phyloP scores from a whole-genome alignment of 1,140 invertebrate species.

The Pantala flavescens region DNA sequence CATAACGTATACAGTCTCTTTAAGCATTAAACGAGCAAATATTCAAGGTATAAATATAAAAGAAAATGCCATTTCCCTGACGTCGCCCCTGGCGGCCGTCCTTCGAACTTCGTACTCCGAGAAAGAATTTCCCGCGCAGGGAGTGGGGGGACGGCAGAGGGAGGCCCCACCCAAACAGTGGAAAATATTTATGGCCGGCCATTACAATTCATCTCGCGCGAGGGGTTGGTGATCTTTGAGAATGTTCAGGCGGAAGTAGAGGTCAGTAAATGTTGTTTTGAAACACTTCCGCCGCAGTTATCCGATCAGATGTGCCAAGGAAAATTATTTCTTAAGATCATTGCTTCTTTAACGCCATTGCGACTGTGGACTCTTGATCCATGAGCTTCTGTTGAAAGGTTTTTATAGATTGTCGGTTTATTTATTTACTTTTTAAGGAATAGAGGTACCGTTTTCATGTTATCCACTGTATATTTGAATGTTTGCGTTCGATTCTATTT shows the following conservation, averaged over 20 bases:
- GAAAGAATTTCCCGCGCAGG: neutral
- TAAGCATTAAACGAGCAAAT: too few relatives aligned
- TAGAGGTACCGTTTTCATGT: too few relatives aligned
- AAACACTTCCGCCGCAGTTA: neutral
- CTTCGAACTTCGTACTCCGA: neutral
- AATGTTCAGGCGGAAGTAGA: constrained; percentile 1
- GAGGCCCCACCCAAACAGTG: constrained; percentile 6
- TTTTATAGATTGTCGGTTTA: too few relatives aligned
- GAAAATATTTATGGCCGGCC: constrained; percentile 8
- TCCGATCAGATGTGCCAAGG: neutral
- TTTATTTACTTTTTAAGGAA: too few relatives aligned
- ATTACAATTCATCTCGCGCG: constrained; percentile 8
- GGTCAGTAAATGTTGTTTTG: neutral
- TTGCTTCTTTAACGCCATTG: too few relatives aligned
- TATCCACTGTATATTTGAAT: too few relatives aligned
- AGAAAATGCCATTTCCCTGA: neutral
- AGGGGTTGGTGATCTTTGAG: neutral
- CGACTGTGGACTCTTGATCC: too few relatives aligned
- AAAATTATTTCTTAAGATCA: too few relatives aligned
- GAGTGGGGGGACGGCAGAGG: neutral
- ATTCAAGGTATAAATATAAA: neutral
- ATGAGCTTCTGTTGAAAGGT: too few relatives aligned
- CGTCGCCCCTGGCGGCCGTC: neutral
- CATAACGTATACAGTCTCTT: too few relatives aligned
- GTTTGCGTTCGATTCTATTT: too few relatives aligned